phyloP scores from a whole-genome alignment of 2,113 vertebrate genomes.

The Macquaria ambigua region DNA sequence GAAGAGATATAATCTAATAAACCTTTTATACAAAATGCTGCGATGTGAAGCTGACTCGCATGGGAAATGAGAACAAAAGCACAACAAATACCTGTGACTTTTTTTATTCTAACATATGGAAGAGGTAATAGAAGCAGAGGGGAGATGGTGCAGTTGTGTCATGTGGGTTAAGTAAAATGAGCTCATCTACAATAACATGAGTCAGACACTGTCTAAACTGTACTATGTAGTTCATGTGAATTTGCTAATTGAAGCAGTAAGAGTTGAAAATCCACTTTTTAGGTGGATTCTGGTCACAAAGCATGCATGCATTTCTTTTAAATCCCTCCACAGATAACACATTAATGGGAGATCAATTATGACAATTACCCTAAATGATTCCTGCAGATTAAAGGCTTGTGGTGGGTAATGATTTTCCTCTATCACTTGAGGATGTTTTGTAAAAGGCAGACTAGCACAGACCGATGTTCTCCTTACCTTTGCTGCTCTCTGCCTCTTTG shows the following conservation, averaged over 20 bases:
- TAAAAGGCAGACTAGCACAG: not conserved
- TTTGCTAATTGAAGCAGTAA: not conserved
- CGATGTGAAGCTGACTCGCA: slow-evolving; percentile 15
- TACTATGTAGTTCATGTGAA: not conserved
- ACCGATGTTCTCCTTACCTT: slow-evolving; percentile 75
- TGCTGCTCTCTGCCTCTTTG: slow-evolving; percentile 85
- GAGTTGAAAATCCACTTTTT: not conserved
- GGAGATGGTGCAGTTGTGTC: not conserved
- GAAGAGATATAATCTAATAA: slow-evolving; percentile 52
- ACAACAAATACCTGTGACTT: slow-evolving; percentile 9
- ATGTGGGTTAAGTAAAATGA: not conserved
- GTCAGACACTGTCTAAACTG: not conserved
- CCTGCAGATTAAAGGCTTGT: slow-evolving; percentile 36
- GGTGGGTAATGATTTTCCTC: not conserved
- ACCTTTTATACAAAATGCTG: slow-evolving; percentile 24
- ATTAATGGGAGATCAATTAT: slow-evolving; percentile 21
- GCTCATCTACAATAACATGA: not conserved
- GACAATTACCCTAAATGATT: not conserved
- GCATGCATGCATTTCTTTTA: slow-evolving; percentile 16
- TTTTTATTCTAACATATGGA: slow-evolving; percentile 30
- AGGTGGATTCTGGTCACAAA: slow-evolving; percentile 23
- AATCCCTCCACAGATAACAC: slow-evolving; percentile 4
- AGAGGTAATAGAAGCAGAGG: not conserved
- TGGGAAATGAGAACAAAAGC: slow-evolving; percentile 7
- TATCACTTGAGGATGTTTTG: not conserved